A percentile compares a stretch with the other conserved stretches of the same genome.
Evolutionary conservation across 2,113 vertebrate species (phyloP).

Genomic region (Mola mola): DNA sequence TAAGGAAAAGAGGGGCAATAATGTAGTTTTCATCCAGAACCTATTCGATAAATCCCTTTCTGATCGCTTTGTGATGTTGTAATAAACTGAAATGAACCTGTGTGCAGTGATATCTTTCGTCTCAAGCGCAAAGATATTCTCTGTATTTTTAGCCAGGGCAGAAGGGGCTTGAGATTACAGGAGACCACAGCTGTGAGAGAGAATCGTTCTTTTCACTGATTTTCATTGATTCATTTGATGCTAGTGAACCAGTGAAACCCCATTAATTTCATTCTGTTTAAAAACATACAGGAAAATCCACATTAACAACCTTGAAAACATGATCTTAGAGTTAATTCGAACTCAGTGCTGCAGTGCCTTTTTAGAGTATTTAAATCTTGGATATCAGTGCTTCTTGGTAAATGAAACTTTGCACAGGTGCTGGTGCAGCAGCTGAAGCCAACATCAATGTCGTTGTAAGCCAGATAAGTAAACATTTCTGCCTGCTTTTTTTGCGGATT

Average conservation of each 20-base stretch:
- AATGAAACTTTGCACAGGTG: too few species aligned
- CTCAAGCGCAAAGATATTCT: background rate
- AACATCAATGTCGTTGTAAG: background rate
- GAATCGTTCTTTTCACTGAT: background rate
- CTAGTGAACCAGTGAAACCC: too few species aligned
- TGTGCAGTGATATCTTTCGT: background rate
- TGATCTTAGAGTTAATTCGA: too few species aligned
- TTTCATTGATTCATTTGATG: too few species aligned
- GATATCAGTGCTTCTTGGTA: too few species aligned
- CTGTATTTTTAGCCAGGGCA: background rate
- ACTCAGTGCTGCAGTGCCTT: too few species aligned
- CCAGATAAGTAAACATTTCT: background rate
- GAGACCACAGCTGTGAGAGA: background rate
- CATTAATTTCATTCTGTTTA: too few species aligned
- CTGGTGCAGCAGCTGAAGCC: too few species aligned
- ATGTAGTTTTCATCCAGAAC: slow-evolving; percentile 29
- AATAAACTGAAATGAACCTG: slow-evolving; percentile 26
- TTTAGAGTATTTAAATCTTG: too few species aligned
- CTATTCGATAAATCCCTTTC: slow-evolving; percentile 25
- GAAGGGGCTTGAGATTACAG: background rate
- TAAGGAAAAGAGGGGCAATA: background rate
- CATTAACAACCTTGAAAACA: too few species aligned
- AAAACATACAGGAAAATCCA: too few species aligned
- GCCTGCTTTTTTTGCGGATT: background rate
- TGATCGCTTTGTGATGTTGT: slow-evolving; percentile 15